A percentile compares a stretch with the other conserved stretches of the same genome.
These are phyloP conservation scores for Pseudolycoriella hygida DNA, from an alignment of 2,888 invertebrate genomes.

Conservation along the genomic window DNA sequence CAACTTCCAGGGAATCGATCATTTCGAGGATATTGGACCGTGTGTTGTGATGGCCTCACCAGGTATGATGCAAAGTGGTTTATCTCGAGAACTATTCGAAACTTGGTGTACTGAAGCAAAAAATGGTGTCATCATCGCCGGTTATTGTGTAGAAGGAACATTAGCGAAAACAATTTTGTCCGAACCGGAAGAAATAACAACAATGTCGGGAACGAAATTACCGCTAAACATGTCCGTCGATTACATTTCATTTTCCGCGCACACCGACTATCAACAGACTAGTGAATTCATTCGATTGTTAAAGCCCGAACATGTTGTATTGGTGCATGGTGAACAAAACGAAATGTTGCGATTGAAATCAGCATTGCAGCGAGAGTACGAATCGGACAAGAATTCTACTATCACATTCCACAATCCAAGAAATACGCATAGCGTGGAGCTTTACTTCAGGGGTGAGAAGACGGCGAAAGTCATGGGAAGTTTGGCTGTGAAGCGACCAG, in stretches of 20 bases:
- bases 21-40: conserved; percentile 98
- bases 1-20: conserved; percentile 71
- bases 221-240: conserved; percentile 95
- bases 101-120: conserved; percentile 97
- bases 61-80: conserved; percentile 99
- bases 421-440: conserved; percentile 83
- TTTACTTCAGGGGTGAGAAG: conserved; percentile 94
- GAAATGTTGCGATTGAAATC: conserved; percentile 95
- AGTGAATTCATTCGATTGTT: conserved; percentile 89
- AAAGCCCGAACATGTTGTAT: conserved; percentile 87
- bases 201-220: conserved; percentile 89
- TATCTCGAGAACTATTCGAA: conserved; percentile 94
- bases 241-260: conserved; percentile 98
- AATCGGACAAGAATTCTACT: conserved; percentile 62
- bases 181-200: conserved; percentile 93
- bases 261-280: conserved; percentile 95
- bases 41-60: conserved; percentile 99
- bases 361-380: conserved; percentile 84
- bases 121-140: conserved; percentile 97
- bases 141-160: conserved; percentile 85
- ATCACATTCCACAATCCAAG: conserved; percentile 88
- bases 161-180: conserved; percentile 85
- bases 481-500: conserved; percentile 68
- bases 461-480: conserved; percentile 96
- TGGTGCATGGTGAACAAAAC: conserved; percentile 97